Base-by-base conservation (phyloP, 2,888 invertebrate species). In the Clivina fossor region DNA sequence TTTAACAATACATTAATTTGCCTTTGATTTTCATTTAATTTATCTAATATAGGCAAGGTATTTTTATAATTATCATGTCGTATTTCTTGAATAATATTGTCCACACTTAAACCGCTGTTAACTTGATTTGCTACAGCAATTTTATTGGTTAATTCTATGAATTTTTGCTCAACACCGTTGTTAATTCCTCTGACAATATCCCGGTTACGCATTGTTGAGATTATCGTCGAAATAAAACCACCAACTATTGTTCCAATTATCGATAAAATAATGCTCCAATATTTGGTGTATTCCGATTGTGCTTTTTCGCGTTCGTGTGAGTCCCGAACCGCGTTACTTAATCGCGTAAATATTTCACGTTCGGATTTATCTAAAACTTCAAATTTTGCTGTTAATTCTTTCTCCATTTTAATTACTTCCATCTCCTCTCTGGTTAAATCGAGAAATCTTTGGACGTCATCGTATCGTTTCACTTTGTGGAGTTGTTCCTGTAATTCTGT, bases 271-370 rank as follows among this genome's bases (percentile, higher is more conserved):
- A 73, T 61, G 7, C 73, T 71, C 84, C 90, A 90, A 70, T 92
- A 92, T 72, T 92, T 92, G 56, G 90, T 90, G 54, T 87, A 78
- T 69, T 92, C 90, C 2, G 88, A 82, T 65, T 90, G 86, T 0
- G 87, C 84, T 28, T 91, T 73, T 70, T 93, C 92, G 53, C 88
- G 80, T 70, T 93, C 92, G 67, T 93, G 91, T 13, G 88, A 88
- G 61, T 88, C 82, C 60, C 91, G 81, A 0, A 92, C 83, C 0
- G 88, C 85, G 15, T 84, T 83, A 0, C 88, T 86, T 69, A 91
- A 80, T 0, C 81, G 78, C 0, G 84, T 80, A 68, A 91, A 91
- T 8, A 82, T 71, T 48, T 88, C 87, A 2, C 90, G 74, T 71
- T 93, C 92, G n/a, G 80, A 80, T 38, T 83, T 78, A 68, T 92